These are phyloP conservation scores for Ormia ochracea DNA, from an alignment of 2,888 invertebrate species.

Conservation along the genomic window DNA sequence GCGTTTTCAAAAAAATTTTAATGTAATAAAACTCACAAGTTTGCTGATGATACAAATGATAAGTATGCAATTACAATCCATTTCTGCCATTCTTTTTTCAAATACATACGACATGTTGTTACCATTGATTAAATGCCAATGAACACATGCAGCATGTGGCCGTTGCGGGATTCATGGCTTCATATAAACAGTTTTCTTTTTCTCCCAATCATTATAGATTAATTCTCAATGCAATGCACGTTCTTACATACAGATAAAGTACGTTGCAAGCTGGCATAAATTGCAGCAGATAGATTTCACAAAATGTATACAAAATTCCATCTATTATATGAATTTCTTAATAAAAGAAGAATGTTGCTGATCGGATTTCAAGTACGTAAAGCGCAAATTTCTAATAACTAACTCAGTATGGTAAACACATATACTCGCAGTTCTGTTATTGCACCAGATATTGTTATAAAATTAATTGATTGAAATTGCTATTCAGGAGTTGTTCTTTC, in stretches of 20 bases:
- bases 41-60: not conserved
- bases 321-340: not conserved
- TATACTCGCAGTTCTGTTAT: too few relatives aligned
- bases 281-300: not conserved
- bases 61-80: not conserved
- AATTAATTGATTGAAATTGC: too few relatives aligned
- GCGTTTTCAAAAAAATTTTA: not conserved
- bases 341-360: too few relatives aligned
- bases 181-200: not conserved
- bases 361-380: too few relatives aligned
- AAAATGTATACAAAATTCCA: not conserved
- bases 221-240: constrained; percentile 4
- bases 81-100: not conserved
- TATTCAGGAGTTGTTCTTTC: too few relatives aligned
- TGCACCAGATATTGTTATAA: too few relatives aligned
- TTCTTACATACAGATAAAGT: not conserved
- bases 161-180: constrained; percentile 13
- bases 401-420: too few relatives aligned
- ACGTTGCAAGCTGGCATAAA: not conserved
- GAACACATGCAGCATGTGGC: not conserved
- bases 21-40: not conserved
- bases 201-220: constrained; percentile 6
- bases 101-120: constrained; percentile 3
- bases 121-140: constrained; percentile 1
- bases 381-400: too few relatives aligned